Evolutionary conservation across 2,888 invertebrate species (phyloP), one percentile per base, ranked within the genome.

Genomic region (Geotrupes spiniger): DNA sequence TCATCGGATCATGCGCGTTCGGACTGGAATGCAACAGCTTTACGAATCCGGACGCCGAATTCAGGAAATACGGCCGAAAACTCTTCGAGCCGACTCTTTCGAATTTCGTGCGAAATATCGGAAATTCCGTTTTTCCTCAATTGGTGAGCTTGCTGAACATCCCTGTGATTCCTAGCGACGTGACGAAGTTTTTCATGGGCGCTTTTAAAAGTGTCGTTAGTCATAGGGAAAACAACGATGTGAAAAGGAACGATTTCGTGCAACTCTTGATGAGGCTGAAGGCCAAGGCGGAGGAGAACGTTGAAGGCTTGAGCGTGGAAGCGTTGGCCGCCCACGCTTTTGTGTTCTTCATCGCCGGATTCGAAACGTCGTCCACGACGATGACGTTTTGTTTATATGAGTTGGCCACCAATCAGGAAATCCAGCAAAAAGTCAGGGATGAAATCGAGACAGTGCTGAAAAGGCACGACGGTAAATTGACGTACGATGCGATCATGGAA

Each of bases 281-380:
- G 47, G n/a, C n/a, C n/a, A n/a, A n/a, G n/a, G n/a, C n/a, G n/a
- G 58, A 49, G 17, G 6, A 21, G 6, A 3, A 6, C 3, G 6
- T 4, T 21, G 14, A 25, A 12, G 40, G 27, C 6, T 29, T 46
- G 4, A 42, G 33, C 1, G 26, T 46, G 2, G 51, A 62, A 0
- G 26, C 41, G 16, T 52, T 74, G 21, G 44, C 61, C 0, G 63
- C 73, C 0, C 70, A 74, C 10, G 59, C 67, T 2, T 57, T 73
- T 1, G 63, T 75, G 0, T 74, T 77, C 54, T 74, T 74, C 49
- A 16, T 71, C 1, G 76, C 74, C 10, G 75, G 74, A 1, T 74
- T 70, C 52, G 75, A 75, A 49, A 76, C 76, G 0, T 72, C 74
- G 0, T 70, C 73, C 1, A 62, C 69, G 0, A 69, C 70, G 0